These are phyloP conservation scores for Homarus gammarus DNA, from an alignment of 2,888 invertebrate species.

Conservation along the genomic window DNA sequence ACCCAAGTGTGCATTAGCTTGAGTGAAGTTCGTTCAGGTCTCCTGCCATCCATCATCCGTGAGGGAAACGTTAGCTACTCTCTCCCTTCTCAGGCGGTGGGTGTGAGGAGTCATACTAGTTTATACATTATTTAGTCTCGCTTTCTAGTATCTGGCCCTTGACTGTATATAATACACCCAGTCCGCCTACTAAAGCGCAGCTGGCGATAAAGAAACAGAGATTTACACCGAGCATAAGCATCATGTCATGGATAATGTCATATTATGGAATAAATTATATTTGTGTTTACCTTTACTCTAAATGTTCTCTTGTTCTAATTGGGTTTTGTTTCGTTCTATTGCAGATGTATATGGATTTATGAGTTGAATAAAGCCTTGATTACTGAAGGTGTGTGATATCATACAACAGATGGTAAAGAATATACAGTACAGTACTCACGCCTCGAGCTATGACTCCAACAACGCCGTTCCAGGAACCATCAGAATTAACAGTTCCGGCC, in stretches of 20 bases:
- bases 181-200: too few relatives aligned
- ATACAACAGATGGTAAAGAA: not conserved
- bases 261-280: too few relatives aligned
- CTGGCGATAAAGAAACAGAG: not conserved
- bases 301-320: too few relatives aligned
- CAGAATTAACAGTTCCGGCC: not conserved
- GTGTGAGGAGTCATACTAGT: too few relatives aligned
- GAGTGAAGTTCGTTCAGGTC: not conserved
- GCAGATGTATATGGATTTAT: too few relatives aligned
- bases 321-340: too few relatives aligned
- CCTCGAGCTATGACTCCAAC: constrained; percentile 36
- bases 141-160: too few relatives aligned
- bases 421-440: constrained; percentile 9
- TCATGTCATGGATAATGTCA: not conserved
- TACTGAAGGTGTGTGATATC: not conserved
- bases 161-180: too few relatives aligned
- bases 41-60: not conserved
- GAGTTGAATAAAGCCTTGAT: too few relatives aligned
- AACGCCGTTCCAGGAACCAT: constrained; percentile 53
- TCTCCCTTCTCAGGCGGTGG: not conserved
- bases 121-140: not conserved
- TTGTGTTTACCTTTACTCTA: too few relatives aligned
- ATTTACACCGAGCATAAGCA: not conserved
- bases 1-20: not conserved
- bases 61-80: not conserved